Percentiles rank a stretch among this genome's conserved stretches.
Evolutionary conservation across 1,140 invertebrate species (phyloP).

Genomic region (Drosophila trapezifrons): DNA sequence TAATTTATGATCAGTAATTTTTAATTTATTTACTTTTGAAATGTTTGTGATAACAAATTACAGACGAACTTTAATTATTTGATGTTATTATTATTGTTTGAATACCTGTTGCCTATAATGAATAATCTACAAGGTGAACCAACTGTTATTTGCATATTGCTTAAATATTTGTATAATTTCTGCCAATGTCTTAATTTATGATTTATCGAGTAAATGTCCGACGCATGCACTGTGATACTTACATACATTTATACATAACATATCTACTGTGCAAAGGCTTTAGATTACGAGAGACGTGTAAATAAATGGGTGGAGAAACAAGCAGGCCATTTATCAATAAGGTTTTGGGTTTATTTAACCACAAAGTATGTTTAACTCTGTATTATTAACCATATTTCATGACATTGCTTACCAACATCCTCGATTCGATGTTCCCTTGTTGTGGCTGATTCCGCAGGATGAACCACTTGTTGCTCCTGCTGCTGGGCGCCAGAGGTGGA

Average conservation of each 20-base stretch:
- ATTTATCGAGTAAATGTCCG: slow-evolving; percentile 5
- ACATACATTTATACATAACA: neutral
- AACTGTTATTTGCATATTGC: slow-evolving; percentile 4
- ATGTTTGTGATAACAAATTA: no score
- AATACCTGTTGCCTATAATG: no score
- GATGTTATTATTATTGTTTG: no score
- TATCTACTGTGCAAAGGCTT: slow-evolving; percentile 13
- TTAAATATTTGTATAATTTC: neutral
- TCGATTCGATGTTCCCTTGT: neutral
- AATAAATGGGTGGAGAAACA: neutral
- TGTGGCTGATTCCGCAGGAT: neutral
- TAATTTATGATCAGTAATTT: no score
- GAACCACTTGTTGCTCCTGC: neutral
- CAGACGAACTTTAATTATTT: no score
- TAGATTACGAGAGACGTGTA: slow-evolving; percentile 14
- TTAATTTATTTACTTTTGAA: no score
- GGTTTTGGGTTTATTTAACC: neutral
- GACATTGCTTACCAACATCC: slow-evolving; percentile 8
- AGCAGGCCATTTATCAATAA: slow-evolving; percentile 29
- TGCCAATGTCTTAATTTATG: neutral
- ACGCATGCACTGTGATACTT: neutral
- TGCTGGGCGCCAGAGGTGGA: slow-evolving; percentile 19
- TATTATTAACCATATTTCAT: slow-evolving; percentile 1
- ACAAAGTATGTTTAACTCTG: neutral
- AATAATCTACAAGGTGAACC: neutral